Percentiles rank a stretch among this genome's conserved stretches.
Conservation (phyloP, 2,888 invertebrate species). For the Heliconius ismenius region DNA sequence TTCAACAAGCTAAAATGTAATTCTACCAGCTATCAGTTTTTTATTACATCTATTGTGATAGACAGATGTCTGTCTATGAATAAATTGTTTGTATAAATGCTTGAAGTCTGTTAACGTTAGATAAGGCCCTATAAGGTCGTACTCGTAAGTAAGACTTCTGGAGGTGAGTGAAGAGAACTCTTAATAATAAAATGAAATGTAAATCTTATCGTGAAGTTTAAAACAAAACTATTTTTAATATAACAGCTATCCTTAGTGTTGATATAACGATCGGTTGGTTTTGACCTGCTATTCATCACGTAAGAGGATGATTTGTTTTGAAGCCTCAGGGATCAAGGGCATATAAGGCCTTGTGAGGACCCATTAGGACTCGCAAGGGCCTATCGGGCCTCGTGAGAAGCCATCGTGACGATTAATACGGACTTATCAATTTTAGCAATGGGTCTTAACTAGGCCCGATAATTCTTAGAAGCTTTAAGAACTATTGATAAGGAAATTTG, state of each 20-base stretch:
- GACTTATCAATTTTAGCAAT: too few species aligned
- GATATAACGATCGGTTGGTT: neutral
- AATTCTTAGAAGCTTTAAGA: neutral
- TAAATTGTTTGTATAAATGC: too few species aligned
- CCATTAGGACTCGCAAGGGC: neutral
- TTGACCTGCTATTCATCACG: too few species aligned
- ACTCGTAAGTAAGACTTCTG: too few species aligned
- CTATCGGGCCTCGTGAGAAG: neutral
- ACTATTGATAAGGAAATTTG: neutral
- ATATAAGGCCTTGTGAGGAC: neutral
- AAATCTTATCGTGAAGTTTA: neutral
- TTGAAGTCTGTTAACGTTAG: too few species aligned
- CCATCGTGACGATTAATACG: too few species aligned
- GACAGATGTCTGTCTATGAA: too few species aligned
- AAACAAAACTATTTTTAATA: neutral
- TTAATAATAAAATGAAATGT: neutral
- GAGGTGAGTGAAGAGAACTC: neutral
- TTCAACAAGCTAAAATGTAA: too few species aligned
- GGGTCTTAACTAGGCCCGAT: too few species aligned
- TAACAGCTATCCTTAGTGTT: neutral
- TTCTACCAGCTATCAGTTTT: too few species aligned
- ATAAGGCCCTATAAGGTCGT: too few species aligned
- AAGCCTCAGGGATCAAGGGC: slow-evolving; percentile 76
- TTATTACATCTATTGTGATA: too few species aligned
- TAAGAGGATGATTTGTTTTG: slow-evolving; percentile 68